These are phyloP conservation scores for Ophion slaviceki DNA, from an alignment of 2,888 invertebrate species.

Conservation along the genomic window DNA sequence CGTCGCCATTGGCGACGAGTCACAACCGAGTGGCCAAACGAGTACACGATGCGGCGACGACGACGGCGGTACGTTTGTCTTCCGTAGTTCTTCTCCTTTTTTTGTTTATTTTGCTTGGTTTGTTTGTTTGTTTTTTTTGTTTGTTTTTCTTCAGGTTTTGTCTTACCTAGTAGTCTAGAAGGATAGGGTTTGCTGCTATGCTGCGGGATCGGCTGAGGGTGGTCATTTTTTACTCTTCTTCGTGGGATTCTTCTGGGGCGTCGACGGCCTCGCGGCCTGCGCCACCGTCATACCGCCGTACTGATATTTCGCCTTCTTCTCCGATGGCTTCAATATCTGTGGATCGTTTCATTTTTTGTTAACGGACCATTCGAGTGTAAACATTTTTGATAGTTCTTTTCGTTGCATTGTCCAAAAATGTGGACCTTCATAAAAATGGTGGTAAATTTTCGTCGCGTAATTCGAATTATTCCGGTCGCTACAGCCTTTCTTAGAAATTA, in stretches of 20 bases:
- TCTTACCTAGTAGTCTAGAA: slow-evolving; percentile 75
- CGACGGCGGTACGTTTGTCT: slow-evolving; percentile 44
- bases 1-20: slow-evolving; percentile 35
- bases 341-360: not conserved
- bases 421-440: no score
- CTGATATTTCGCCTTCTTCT: slow-evolving; percentile 99
- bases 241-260: slow-evolving; percentile 90
- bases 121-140: slow-evolving; percentile 44
- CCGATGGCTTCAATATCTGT: slow-evolving; percentile 99
- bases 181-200: slow-evolving; percentile 80
- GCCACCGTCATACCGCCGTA: slow-evolving; percentile 94
- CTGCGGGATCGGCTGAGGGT: slow-evolving; percentile 77
- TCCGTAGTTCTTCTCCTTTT: slow-evolving; percentile 41
- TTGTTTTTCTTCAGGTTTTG: slow-evolving; percentile 40
- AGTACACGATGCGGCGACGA: slow-evolving; percentile 50
- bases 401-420: no score
- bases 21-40: slow-evolving; percentile 45
- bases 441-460: no score
- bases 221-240: slow-evolving; percentile 87
- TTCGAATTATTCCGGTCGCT: no score
- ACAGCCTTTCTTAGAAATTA: no score
- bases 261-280: slow-evolving; percentile 89
- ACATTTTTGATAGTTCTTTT: no score
- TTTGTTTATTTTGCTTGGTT: slow-evolving; percentile 27
- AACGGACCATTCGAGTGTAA: not conserved